A percentile compares a stretch with the other conserved stretches of the same genome.
These are phyloP conservation scores for Parasteatoda tepidariorum DNA, from an alignment of 1,140 invertebrate species.

Conservation along the genomic window DNA sequence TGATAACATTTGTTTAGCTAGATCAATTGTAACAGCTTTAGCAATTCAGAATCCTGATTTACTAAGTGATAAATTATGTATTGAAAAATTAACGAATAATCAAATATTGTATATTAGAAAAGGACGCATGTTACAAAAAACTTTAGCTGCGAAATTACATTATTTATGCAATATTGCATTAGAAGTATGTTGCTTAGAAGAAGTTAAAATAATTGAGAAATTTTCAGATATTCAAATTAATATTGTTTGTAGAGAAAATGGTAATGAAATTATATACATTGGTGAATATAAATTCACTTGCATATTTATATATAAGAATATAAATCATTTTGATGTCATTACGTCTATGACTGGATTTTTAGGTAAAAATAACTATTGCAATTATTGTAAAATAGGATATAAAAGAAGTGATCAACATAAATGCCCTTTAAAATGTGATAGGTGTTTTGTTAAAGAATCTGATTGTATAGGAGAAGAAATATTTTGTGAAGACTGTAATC, in stretches of 20 bases:
- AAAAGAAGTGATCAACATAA: not conserved
- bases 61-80: not conserved
- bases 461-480: not conserved
- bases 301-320: not conserved
- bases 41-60: not conserved
- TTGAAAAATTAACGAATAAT: not conserved
- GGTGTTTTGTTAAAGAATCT: not conserved
- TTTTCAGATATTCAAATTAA: constrained; percentile 15
- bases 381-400: constrained; percentile 1
- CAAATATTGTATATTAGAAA: not conserved
- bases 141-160: not conserved
- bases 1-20: constrained; percentile 4
- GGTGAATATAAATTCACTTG: not conserved
- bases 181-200: not conserved
- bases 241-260: constrained; percentile 15
- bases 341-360: not conserved
- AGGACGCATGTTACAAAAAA: not conserved
- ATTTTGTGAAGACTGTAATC: not conserved
- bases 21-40: constrained; percentile 3
- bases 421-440: not conserved
- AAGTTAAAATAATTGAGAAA: not conserved
- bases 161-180: not conserved
- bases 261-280: not conserved
- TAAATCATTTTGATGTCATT: constrained; percentile 8
- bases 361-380: constrained; percentile 14